Percentiles rank a stretch among this genome's conserved stretches.
phyloP scores from a whole-genome alignment of 1,140 invertebrate genomes.

The Pygmarrhopalites habei region DNA sequence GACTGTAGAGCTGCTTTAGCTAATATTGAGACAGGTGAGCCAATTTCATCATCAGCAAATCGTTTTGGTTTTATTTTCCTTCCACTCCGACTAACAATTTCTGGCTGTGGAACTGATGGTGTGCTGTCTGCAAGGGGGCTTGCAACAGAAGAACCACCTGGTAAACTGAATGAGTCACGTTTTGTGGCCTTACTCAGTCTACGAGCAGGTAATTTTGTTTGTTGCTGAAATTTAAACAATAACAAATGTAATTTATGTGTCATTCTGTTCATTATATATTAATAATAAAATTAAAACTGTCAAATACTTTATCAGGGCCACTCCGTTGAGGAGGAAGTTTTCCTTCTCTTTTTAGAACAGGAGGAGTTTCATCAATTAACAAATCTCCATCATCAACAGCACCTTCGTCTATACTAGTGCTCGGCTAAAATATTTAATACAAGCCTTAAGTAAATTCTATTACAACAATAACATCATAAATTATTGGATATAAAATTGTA shows the following conservation, averaged over 20 bases:
- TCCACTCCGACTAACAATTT: constrained; percentile 62
- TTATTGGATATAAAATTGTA: neutral
- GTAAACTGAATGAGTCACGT: constrained; percentile 11
- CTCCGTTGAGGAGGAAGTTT: neutral
- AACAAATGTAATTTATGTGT: neutral
- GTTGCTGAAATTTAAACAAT: neutral
- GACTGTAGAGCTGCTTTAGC: constrained; percentile 19
- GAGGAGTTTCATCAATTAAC: constrained; percentile 1
- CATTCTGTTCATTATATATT: no score
- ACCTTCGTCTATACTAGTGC: neutral
- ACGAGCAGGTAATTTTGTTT: neutral
- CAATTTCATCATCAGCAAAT: constrained; percentile 45
- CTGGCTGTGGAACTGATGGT: neutral
- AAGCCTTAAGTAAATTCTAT: neutral
- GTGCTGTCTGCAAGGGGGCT: constrained; percentile 6
- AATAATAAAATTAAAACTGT: no score
- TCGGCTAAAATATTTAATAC: no score
- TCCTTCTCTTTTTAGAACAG: constrained; percentile 1
- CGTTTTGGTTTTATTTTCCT: constrained; percentile 66
- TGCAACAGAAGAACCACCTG: neutral
- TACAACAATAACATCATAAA: neutral
- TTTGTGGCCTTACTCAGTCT: constrained; percentile 17
- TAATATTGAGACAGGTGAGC: constrained; percentile 16
- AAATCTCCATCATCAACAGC: constrained; percentile 1
- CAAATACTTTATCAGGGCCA: neutral